phyloP scores from a whole-genome alignment of 2,888 invertebrate species.

The Sialis fuliginosa region DNA sequence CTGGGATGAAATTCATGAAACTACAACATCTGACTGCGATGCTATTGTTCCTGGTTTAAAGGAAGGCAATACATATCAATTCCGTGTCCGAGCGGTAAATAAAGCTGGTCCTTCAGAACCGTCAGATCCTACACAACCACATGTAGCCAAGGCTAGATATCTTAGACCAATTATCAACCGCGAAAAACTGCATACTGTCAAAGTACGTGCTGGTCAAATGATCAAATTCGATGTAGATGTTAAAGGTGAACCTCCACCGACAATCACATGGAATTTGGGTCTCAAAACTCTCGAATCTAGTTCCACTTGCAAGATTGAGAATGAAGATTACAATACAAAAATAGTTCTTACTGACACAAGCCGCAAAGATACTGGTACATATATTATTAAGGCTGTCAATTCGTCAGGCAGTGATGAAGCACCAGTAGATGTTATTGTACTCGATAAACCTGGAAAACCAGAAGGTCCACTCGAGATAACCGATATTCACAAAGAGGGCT shows the following conservation, averaged over 20 bases:
- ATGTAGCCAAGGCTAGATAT: slow-evolving; percentile 72
- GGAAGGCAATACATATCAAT: slow-evolving; percentile 87
- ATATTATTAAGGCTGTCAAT: slow-evolving; percentile 84
- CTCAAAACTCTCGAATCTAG: slow-evolving; percentile 48
- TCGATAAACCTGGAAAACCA: slow-evolving; percentile 72
- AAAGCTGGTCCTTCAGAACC: slow-evolving; percentile 89
- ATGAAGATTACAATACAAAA: slow-evolving; percentile 83
- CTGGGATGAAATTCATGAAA: slow-evolving; percentile 68
- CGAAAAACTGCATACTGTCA: slow-evolving; percentile 74
- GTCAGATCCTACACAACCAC: slow-evolving; percentile 74
- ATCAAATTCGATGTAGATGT: slow-evolving; percentile 89
- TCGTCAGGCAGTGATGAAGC: slow-evolving; percentile 87
- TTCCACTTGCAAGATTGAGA: slow-evolving; percentile 58
- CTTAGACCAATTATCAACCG: slow-evolving; percentile 90
- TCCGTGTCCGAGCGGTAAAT: slow-evolving; percentile 86
- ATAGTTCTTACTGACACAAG: slow-evolving; percentile 62
- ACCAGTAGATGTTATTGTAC: slow-evolving; percentile 74
- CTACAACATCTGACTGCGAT: slow-evolving; percentile 55
- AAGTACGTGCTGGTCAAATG: slow-evolving; percentile 76
- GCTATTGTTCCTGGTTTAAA: slow-evolving; percentile 72
- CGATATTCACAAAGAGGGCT: slow-evolving; percentile 85
- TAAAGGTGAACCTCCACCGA: slow-evolving; percentile 93
- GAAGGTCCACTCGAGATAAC: slow-evolving; percentile 84
- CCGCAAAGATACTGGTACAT: slow-evolving; percentile 76
- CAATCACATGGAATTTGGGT: slow-evolving; percentile 61